Evolutionary conservation across 2,888 invertebrate genomes (phyloP), one percentile per base, ranked within the genome.

Genomic region (Lissonota sp.): DNA sequence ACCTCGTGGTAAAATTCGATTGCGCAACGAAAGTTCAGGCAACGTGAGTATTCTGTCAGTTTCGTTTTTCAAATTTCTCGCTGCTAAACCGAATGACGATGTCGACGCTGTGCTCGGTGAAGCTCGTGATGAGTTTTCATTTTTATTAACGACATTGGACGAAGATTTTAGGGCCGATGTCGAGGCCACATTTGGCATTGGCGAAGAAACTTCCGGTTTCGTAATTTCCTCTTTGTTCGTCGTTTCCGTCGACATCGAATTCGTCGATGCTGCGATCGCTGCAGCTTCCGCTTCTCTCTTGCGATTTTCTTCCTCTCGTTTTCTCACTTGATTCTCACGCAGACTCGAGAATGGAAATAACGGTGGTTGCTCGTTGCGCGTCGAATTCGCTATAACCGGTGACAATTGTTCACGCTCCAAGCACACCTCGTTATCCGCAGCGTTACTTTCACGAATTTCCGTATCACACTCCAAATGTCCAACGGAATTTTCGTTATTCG

Each of bases 301-400:
- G 14, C 60, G 60, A 26, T 42, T 74, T 66, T 76, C 76, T 46
- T 73, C 76, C 4, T 73, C 72, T 0, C 72, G 76, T 7, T 72
- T 75, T 44, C 86, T 86, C 0, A 74, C 82, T 55, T 84, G 86
- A 63, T 84, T 88, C 26, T 90, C 90, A 4, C 88, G 87, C 3
- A 89, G 64, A 55, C 89, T 89, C 70, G 89, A 81, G 26, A 89
- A 90, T 0, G 89, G 90, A 79, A 88, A 90, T 0, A 90, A 77
- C 1, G 90, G 88, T 4, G 88, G 88, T 55, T 87, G 90, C 58
- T 90, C 90, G 64, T 88, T 87, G 6, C 89, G 87, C 26, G 87
- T 85, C 0, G 88, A 86, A 55, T 86, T 90, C 0, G 84, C 79
- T 5, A 90, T 88, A n/a, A 89, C 86, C 0, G 90, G 88, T 4